Evolutionary conservation across 1,140 invertebrate species (phyloP).

Genomic region (Pentalonia nigronervosa): DNA sequence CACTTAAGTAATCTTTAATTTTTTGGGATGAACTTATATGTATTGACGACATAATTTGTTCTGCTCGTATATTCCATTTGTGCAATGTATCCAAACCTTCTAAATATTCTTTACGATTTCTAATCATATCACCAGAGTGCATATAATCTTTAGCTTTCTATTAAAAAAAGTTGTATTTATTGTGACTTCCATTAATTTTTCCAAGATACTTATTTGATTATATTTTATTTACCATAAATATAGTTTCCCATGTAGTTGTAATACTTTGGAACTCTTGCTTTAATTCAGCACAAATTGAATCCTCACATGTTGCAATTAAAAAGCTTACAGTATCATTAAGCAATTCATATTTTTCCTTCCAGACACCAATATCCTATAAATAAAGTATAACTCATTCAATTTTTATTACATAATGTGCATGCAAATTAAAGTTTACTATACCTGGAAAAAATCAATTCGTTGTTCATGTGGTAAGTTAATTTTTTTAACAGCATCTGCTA

Average conservation of each 20-base stretch:
- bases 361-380: slow-evolving; percentile 86
- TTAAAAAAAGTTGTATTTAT: slow-evolving; percentile 50
- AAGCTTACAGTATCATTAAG: slow-evolving; percentile 87
- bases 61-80: slow-evolving; percentile 81
- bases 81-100: slow-evolving; percentile 78
- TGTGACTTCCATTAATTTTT: neutral
- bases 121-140: slow-evolving; percentile 84
- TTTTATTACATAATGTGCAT: neutral
- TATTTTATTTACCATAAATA: slow-evolving; percentile 72
- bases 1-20: slow-evolving; percentile 80
- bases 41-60: slow-evolving; percentile 71
- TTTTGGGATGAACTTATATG: slow-evolving; percentile 77
- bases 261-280: slow-evolving; percentile 77
- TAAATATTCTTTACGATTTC: slow-evolving; percentile 82
- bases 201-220: neutral
- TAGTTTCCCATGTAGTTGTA: slow-evolving; percentile 78
- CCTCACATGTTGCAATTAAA: slow-evolving; percentile 84
- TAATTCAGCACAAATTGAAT: slow-evolving; percentile 78
- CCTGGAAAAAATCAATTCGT: slow-evolving; percentile 79
- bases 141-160: slow-evolving; percentile 82
- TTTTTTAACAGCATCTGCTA: slow-evolving; percentile 80
- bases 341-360: slow-evolving; percentile 86
- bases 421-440: slow-evolving; percentile 59
- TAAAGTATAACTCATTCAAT: slow-evolving; percentile 64
- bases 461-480: slow-evolving; percentile 81